Conservation (phyloP, 2,888 invertebrate genomes). For the Exephanes ischioxanthus region DNA sequence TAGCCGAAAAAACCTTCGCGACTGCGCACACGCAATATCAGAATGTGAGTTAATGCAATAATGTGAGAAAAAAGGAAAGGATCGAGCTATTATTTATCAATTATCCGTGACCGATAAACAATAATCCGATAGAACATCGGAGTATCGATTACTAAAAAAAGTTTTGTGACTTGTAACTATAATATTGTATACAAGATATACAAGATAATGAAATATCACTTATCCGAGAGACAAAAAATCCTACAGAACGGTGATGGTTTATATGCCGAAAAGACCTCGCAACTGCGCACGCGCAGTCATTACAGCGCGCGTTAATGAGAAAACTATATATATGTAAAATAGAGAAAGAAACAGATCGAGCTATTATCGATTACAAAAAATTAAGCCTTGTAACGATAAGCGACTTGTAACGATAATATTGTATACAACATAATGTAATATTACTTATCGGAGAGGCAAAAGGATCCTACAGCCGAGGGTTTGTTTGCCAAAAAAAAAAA, state of each 20-base stretch:
- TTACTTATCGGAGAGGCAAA: not conserved
- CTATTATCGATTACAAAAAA: not conserved
- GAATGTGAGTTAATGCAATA: too few relatives aligned
- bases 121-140: too few relatives aligned
- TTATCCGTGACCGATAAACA: not conserved
- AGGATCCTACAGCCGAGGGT: not conserved
- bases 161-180: not conserved
- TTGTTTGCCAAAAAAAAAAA: not conserved
- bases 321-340: too few relatives aligned
- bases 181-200: not conserved
- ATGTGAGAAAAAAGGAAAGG: too few relatives aligned
- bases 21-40: too few relatives aligned
- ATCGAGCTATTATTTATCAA: not conserved
- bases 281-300: too few relatives aligned
- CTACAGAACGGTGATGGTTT: too few relatives aligned
- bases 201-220: not conserved
- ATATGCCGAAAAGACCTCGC: too few relatives aligned
- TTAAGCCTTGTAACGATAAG: not conserved
- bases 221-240: too few relatives aligned
- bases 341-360: not conserved
- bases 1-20: too few relatives aligned
- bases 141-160: too few relatives aligned
- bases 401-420: not conserved
- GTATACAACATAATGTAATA: not conserved
- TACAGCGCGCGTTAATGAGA: too few relatives aligned